Base-by-base conservation (phyloP, 2,113 vertebrate genomes). In the Reinhardtius hippoglossoides region DNA sequence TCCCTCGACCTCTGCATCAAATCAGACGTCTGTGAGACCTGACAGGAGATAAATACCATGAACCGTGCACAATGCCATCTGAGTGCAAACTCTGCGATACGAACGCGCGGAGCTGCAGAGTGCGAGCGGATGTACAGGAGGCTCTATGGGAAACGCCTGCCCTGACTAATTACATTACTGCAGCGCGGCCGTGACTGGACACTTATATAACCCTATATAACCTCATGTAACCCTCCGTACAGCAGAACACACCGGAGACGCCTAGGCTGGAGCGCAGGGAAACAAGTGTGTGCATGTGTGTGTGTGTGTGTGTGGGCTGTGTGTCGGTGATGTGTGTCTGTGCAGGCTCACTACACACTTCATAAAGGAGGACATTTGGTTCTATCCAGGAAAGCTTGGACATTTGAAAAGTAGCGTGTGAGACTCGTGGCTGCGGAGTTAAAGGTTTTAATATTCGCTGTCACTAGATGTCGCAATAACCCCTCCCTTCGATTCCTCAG, bases 141-240 rank as follows among this genome's bases (percentile, higher is more conserved):
- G 77, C 74, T 61, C 83, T 87, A 50, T 89, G 82, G 80, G 87
- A 67, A 82, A 81, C 76, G 72, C 73, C 70, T 87, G 80, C 87
- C 75, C 42, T 84, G 78, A 82, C 81, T 91, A 83, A 91, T 91
- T 76, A 85, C 87, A 89, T 89, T 85, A 89, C 86, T 87, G 86
- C 85, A 79, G 84, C 9, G 37, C 77, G 76, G 83, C 76, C 66
- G 26, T 76, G 85, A 84, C 87, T 82, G 81, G 74, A 88, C 82
- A 71, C 88, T 91, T 91, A 89, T 79, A 70, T 86, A 87, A 91
- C 84, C 73, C 87, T 78, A 89, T 79, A 70, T 86, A 88, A 90
- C 84, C 73, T 85, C 72, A 87, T 61, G 44, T 76, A 89, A 85
- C 71, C 78, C 83, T 44, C 46, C 12, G 67, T 35, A 67, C 48